phyloP scores from a whole-genome alignment of 2,888 invertebrate species.

The Lutraria lutraria region DNA sequence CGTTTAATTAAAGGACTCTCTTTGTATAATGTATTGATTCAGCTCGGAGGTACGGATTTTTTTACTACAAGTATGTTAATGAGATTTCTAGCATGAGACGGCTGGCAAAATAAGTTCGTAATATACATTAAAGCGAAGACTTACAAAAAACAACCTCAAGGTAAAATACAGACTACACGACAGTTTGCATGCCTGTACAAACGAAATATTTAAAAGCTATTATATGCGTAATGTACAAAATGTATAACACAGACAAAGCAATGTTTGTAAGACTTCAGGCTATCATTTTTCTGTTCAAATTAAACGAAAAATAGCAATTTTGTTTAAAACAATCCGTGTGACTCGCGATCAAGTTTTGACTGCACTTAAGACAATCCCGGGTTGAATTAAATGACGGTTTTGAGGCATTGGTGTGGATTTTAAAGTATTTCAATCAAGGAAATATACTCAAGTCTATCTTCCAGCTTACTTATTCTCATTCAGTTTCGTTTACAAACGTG shows the following conservation, averaged over 20 bases:
- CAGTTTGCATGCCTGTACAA: slow-evolving; percentile 52
- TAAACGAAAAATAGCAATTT: slow-evolving; percentile 22
- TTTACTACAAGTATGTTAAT: slow-evolving; percentile 31
- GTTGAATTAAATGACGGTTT: neutral
- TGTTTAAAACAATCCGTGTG: slow-evolving; percentile 15
- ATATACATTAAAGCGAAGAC: slow-evolving; percentile 26
- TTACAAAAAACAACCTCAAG: slow-evolving; percentile 11
- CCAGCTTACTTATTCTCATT: neutral
- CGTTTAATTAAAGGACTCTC: neutral
- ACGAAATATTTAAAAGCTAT: slow-evolving; percentile 64
- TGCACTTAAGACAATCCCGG: slow-evolving; percentile 5
- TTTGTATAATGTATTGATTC: neutral
- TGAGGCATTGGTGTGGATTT: neutral
- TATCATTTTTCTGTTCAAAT: slow-evolving; percentile 44
- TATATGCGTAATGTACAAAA: slow-evolving; percentile 40
- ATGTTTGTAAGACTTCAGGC: slow-evolving; percentile 31
- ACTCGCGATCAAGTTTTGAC: neutral
- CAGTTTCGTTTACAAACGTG: neutral
- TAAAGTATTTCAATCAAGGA: slow-evolving; percentile 22
- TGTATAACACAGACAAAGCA: slow-evolving; percentile 47
- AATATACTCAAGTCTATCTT: neutral
- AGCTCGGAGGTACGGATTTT: neutral
- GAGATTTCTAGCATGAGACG: slow-evolving; percentile 30
- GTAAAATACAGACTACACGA: neutral
- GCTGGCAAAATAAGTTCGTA: slow-evolving; percentile 40